A percentile compares a stretch with the other conserved stretches of the same genome.
These are phyloP conservation scores for Varroa destructor DNA, from an alignment of 1,140 invertebrate species.

Conservation along the genomic window DNA sequence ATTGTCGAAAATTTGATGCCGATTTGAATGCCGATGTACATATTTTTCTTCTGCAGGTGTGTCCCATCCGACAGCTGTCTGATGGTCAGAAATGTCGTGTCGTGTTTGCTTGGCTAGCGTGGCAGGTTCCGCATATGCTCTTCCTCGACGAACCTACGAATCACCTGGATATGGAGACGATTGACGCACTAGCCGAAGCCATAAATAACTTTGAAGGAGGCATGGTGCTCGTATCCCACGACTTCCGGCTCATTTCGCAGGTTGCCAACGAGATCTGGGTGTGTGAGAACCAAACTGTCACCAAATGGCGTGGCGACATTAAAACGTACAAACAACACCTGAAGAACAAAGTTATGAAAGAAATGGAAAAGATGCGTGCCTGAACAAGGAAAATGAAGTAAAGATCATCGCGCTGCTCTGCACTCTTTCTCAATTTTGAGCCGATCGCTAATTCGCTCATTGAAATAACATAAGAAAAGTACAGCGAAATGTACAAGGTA, in stretches of 20 bases:
- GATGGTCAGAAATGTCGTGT: conserved; percentile 97
- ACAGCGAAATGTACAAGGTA: too few species aligned
- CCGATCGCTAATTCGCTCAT: too few species aligned
- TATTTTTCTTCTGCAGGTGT: conserved; percentile 51
- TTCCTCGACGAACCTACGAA: conserved; percentile 81
- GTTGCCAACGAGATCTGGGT: conserved; percentile 99
- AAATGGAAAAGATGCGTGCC: conserved; percentile 36
- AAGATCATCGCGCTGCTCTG: too few species aligned
- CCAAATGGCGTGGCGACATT: conserved; percentile 93
- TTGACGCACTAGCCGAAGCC: conserved; percentile 92
- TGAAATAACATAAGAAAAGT: too few species aligned
- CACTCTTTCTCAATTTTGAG: too few species aligned
- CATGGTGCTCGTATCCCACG: conserved; percentile 91
- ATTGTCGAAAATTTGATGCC: too few species aligned
- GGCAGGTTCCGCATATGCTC: conserved; percentile 48
- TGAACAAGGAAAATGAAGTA: background rate
- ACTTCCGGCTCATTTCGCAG: conserved; percentile 95
- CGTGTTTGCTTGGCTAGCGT: conserved; percentile 78
- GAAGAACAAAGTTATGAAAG: conserved; percentile 56
- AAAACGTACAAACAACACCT: conserved; percentile 88
- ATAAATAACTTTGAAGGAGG: conserved; percentile 96
- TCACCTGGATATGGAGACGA: conserved; percentile 98
- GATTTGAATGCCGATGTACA: background rate
- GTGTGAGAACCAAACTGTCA: conserved; percentile 87
- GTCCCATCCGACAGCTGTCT: conserved; percentile 89